Conservation (phyloP, 2,113 vertebrate genomes). For the Theristicus caerulescens region DNA sequence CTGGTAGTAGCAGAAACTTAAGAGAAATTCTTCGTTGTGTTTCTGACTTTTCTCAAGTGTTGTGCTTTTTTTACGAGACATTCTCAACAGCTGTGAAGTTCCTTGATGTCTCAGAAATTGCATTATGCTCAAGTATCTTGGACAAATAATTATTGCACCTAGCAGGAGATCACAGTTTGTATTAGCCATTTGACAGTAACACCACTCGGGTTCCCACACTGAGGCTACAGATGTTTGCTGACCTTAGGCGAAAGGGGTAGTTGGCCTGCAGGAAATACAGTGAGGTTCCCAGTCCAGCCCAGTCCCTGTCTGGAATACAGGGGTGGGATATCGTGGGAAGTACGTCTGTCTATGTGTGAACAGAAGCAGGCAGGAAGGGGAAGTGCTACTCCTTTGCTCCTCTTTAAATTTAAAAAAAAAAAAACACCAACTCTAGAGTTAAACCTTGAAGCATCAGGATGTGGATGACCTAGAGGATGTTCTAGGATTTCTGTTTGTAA, state of each 20-base stretch:
- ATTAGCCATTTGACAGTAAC: neutral
- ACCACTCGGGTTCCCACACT: conserved; percentile 51
- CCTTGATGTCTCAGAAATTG: neutral
- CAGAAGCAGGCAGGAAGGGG: neutral
- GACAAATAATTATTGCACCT: neutral
- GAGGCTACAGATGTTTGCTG: conserved; percentile 72
- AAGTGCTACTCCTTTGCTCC: conserved; percentile 31
- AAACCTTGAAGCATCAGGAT: neutral
- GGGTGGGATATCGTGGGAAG: neutral
- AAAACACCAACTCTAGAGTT: neutral
- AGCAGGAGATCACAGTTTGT: neutral
- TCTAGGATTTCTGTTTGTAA: neutral
- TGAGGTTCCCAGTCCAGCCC: conserved; percentile 19
- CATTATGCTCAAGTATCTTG: neutral
- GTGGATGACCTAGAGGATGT: neutral
- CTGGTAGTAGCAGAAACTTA: neutral
- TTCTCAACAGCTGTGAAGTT: neutral
- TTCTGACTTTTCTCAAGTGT: neutral
- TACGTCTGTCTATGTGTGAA: neutral
- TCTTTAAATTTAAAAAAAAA: neutral
- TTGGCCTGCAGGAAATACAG: conserved; percentile 47
- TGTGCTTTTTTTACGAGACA: fast-evolving
- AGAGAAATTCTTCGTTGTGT: neutral
- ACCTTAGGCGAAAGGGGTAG: conserved; percentile 53
- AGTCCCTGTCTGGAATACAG: neutral